Percentiles rank a stretch among this genome's conserved stretches.
Evolutionary conservation across 2,113 vertebrate genomes (phyloP).

Genomic region (Phoenicopterus ruber): DNA sequence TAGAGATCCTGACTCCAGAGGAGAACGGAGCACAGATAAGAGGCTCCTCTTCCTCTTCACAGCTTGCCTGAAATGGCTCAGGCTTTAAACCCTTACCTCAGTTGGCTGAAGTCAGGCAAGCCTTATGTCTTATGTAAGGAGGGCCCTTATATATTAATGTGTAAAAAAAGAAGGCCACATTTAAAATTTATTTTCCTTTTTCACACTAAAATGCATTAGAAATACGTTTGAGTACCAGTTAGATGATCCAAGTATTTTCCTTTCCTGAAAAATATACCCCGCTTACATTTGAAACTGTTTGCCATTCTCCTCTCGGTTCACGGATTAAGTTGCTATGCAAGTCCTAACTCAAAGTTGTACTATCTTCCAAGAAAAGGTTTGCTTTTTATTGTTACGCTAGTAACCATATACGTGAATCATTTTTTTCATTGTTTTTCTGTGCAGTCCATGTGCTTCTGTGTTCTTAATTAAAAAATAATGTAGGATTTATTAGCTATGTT

Average conservation of each 20-base stretch:
- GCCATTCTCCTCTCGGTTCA: background rate
- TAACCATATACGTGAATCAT: background rate
- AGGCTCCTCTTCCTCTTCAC: background rate
- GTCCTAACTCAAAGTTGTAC: background rate
- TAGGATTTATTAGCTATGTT: background rate
- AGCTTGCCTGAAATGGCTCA: background rate
- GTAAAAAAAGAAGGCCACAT: background rate
- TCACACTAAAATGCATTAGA: background rate
- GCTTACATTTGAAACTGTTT: background rate
- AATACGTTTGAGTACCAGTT: background rate
- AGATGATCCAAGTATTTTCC: background rate
- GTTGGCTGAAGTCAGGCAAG: background rate
- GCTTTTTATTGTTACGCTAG: background rate
- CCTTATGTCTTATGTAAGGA: background rate
- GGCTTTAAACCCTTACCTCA: background rate
- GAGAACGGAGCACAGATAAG: background rate
- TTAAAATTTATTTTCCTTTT: background rate
- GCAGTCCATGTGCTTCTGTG: background rate
- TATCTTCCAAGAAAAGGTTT: background rate
- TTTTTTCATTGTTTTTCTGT: background rate
- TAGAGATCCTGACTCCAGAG: background rate
- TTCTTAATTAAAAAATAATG: slow-evolving; percentile 11
- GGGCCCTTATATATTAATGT: background rate
- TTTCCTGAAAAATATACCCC: background rate
- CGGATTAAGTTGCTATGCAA: background rate